Conservation (phyloP, 2,888 invertebrate species). For the Callyntrura sp. region DNA sequence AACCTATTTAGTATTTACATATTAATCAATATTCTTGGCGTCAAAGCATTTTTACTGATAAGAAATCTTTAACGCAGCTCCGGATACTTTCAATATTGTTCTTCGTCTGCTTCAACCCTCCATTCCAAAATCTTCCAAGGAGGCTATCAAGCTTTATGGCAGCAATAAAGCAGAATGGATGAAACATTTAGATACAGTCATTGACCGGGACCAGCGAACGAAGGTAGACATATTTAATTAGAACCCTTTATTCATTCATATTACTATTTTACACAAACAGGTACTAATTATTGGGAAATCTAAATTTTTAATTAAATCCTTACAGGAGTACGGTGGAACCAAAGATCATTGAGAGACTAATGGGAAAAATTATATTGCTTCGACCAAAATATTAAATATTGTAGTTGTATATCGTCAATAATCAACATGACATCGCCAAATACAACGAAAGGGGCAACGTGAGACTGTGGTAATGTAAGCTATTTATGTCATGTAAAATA, state of each 20-base stretch:
- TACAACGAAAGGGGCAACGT: no score
- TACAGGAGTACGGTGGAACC: slow-evolving; percentile 57
- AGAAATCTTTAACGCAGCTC: slow-evolving; percentile 42
- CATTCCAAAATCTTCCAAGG: slow-evolving; percentile 58
- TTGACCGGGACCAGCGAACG: slow-evolving; percentile 49
- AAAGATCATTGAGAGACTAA: not conserved
- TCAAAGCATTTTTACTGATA: not conserved
- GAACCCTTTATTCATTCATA: no score
- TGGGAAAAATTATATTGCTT: not conserved
- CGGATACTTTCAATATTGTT: slow-evolving; percentile 64
- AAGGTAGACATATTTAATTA: no score
- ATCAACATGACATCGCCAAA: no score
- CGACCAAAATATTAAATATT: not conserved
- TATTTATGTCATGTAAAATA: not conserved
- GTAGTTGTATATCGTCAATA: no score
- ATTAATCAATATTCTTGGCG: not conserved
- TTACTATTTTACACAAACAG: no score
- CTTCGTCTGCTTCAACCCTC: slow-evolving; percentile 61
- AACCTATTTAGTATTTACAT: not conserved
- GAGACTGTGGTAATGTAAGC: not conserved
- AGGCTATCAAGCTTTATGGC: slow-evolving; percentile 60
- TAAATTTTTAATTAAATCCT: not conserved
- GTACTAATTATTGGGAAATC: no score
- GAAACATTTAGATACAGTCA: slow-evolving; percentile 41
- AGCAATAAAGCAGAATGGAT: slow-evolving; percentile 56